A percentile compares a stretch with the other conserved stretches of the same genome.
phyloP scores from a whole-genome alignment of 2,113 vertebrate species.

The Andinoacara biseriatus region DNA sequence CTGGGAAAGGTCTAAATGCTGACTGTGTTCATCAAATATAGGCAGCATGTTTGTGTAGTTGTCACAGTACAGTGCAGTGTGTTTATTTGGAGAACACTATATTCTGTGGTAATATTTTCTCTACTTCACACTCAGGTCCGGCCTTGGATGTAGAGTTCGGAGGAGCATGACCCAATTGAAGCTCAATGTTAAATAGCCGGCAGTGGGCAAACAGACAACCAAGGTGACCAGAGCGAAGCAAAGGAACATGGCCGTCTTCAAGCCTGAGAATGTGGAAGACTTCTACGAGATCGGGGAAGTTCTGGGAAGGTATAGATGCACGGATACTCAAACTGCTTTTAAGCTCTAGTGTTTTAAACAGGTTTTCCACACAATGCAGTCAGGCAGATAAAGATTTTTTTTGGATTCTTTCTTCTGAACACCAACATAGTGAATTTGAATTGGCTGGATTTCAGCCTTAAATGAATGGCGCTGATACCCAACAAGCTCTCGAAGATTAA shows the following conservation, averaged over 20 bases:
- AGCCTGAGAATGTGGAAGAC: constrained; percentile 82
- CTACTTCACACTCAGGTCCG: constrained; percentile 7
- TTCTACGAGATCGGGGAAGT: constrained; percentile 84
- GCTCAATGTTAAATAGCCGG: not conserved
- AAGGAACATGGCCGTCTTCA: constrained; percentile 69
- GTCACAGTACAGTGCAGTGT: not conserved
- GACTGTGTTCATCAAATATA: not conserved
- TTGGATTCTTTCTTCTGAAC: not conserved
- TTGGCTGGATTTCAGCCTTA: not conserved
- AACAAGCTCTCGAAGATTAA: not conserved
- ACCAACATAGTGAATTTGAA: not conserved
- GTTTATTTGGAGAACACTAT: not conserved
- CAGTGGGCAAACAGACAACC: not conserved
- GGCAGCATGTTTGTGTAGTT: not conserved
- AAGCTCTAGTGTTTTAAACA: not conserved
- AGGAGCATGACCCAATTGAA: constrained; percentile 12
- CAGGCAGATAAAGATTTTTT: not conserved
- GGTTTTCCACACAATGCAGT: fast-evolving
- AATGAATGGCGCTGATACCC: not conserved
- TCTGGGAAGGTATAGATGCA: constrained; percentile 81
- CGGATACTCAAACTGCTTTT: not conserved
- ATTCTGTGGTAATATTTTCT: not conserved
- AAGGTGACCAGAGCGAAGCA: not conserved
- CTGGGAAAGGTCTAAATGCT: not conserved
- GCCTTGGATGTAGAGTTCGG: not conserved